Evolutionary conservation across 2,888 invertebrate genomes (phyloP).

Genomic region (Meghimatium bilineatum): DNA sequence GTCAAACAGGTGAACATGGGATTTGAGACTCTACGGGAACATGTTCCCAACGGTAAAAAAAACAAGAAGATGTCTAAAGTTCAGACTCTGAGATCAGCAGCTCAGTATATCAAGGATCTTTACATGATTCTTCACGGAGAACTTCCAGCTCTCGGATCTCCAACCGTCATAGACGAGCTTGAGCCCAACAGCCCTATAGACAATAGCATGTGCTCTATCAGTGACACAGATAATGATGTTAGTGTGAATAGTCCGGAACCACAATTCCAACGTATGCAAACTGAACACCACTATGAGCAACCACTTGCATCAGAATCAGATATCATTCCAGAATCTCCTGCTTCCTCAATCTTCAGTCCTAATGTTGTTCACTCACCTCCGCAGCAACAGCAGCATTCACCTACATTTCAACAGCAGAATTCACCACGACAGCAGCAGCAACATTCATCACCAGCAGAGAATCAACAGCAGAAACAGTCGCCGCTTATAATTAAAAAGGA

Average conservation of each 20-base stretch:
- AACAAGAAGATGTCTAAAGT: conserved; percentile 76
- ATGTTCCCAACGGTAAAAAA: conserved; percentile 71
- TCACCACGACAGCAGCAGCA: conserved; percentile 7
- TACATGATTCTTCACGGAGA: conserved; percentile 47
- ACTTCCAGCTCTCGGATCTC: conserved; percentile 38
- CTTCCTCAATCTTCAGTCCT: background rate
- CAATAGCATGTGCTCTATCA: conserved; percentile 39
- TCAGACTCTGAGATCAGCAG: conserved; percentile 73
- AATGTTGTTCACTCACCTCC: background rate
- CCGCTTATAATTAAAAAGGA: conserved; percentile 24
- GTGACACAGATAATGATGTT: conserved; percentile 40
- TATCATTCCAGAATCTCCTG: background rate
- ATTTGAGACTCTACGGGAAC: conserved; percentile 73
- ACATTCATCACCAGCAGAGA: background rate
- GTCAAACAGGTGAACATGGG: conserved; percentile 85
- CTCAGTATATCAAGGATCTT: conserved; percentile 73
- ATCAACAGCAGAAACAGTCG: background rate
- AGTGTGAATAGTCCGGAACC: conserved; percentile 30
- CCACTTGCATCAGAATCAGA: background rate
- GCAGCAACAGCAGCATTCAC: background rate
- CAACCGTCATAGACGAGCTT: conserved; percentile 31
- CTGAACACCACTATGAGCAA: conserved; percentile 14
- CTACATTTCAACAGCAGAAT: background rate
- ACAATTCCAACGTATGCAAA: background rate
- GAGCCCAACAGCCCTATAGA: conserved; percentile 43